phyloP scores from a whole-genome alignment of 2,113 vertebrate species.

The Ailuropoda melanoleuca region DNA sequence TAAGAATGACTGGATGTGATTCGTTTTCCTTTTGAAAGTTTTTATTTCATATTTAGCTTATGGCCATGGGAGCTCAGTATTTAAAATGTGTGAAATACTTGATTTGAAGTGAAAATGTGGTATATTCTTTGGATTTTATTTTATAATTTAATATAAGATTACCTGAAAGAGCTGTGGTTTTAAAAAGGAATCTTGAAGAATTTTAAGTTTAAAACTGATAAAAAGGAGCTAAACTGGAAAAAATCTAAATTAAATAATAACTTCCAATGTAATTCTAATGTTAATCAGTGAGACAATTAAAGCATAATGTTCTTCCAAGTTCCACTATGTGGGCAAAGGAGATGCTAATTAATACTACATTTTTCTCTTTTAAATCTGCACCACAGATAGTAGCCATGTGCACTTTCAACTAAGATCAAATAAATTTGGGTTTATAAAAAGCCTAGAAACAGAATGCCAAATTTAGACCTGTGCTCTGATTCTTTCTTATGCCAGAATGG shows the following conservation, averaged over 20 bases:
- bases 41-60: neutral
- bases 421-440: neutral
- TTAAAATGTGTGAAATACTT: neutral
- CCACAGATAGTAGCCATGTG: neutral
- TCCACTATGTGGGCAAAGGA: neutral
- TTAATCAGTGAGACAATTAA: neutral
- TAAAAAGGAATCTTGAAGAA: neutral
- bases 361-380: neutral
- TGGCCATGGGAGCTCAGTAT: neutral
- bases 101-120: neutral
- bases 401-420: neutral
- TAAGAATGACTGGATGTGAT: neutral
- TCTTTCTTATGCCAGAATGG: neutral
- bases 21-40: neutral
- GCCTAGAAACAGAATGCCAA: neutral
- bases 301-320: neutral
- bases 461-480: neutral
- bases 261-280: neutral
- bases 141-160: conserved; percentile 26
- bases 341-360: neutral
- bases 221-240: neutral
- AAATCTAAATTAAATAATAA: neutral
- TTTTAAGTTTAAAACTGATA: neutral
- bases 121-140: neutral
- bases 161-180: neutral